Conservation (phyloP, 2,113 vertebrate genomes). For the Oxygymnocypris stewartii region DNA sequence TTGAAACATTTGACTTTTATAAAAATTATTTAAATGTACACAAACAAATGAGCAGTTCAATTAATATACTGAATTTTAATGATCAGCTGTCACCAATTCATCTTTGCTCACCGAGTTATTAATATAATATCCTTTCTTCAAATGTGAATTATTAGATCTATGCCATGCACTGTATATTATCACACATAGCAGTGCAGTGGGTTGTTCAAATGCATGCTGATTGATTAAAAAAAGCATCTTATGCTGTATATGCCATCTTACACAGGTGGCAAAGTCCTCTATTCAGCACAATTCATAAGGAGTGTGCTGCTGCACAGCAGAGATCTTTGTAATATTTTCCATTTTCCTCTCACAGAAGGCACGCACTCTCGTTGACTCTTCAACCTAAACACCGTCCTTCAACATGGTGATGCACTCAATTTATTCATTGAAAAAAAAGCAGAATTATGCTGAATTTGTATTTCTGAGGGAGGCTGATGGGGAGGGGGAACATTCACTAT, state of each 20-base stretch:
- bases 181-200: background rate
- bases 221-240: constrained; percentile 30
- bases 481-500: constrained; percentile 65
- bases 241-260: constrained; percentile 5
- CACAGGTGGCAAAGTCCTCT: constrained; percentile 33
- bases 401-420: constrained; percentile 70
- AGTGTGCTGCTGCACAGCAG: constrained; percentile 3
- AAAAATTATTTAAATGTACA: background rate
- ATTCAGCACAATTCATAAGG: constrained; percentile 32
- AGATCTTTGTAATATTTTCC: constrained; percentile 39
- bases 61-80: background rate
- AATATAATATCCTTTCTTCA: background rate
- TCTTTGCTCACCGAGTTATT: background rate
- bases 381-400: constrained; percentile 46
- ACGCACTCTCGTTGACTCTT: background rate
- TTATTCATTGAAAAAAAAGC: constrained; percentile 62
- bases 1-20: background rate
- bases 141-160: background rate
- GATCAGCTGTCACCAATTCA: background rate
- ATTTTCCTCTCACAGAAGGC: constrained; percentile 9
- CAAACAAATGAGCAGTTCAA: background rate
- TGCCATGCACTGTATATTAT: background rate
- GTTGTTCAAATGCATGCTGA: constrained; percentile 23
- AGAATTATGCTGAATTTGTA: constrained; percentile 67
- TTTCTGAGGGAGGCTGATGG: constrained; percentile 63